Evolutionary conservation across 2,888 invertebrate species (phyloP).

Genomic region (Rapana venosa): DNA sequence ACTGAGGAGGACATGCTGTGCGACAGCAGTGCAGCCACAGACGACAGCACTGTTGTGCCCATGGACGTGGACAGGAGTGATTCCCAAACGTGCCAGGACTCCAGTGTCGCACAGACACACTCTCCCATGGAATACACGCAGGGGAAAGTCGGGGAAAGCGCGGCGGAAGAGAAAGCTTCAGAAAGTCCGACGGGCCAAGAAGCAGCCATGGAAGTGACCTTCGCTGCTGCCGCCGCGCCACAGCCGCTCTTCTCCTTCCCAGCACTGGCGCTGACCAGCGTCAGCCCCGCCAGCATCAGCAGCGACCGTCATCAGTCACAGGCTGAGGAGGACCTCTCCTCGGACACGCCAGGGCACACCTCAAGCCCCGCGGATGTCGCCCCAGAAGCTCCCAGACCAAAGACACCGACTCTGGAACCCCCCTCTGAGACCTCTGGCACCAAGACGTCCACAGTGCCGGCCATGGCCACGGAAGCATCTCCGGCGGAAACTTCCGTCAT

Average conservation of each 20-base stretch:
- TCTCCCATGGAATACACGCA: not conserved
- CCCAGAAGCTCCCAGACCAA: not conserved
- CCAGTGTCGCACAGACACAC: not conserved
- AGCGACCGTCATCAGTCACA: not conserved
- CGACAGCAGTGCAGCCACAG: not conserved
- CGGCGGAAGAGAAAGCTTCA: not conserved
- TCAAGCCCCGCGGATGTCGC: not conserved
- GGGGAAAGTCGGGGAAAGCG: not conserved
- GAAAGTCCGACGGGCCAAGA: not conserved
- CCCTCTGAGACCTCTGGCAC: not conserved
- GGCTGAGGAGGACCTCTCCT: not conserved
- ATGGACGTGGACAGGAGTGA: not conserved
- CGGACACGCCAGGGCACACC: not conserved
- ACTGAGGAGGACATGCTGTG: not conserved
- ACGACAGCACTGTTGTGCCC: not conserved
- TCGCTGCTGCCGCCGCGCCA: no score
- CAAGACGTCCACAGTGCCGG: not conserved
- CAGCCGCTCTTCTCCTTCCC: no score
- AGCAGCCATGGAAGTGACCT: no score
- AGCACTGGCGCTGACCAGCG: no score
- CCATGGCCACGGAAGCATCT: not conserved
- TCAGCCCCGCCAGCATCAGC: not conserved
- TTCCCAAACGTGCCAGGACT: not conserved
- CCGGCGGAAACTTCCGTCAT: not conserved
- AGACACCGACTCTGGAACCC: not conserved